These are phyloP conservation scores for Ptychochromis oligacanthus DNA, from an alignment of 2,113 vertebrate species.

Conservation along the genomic window DNA sequence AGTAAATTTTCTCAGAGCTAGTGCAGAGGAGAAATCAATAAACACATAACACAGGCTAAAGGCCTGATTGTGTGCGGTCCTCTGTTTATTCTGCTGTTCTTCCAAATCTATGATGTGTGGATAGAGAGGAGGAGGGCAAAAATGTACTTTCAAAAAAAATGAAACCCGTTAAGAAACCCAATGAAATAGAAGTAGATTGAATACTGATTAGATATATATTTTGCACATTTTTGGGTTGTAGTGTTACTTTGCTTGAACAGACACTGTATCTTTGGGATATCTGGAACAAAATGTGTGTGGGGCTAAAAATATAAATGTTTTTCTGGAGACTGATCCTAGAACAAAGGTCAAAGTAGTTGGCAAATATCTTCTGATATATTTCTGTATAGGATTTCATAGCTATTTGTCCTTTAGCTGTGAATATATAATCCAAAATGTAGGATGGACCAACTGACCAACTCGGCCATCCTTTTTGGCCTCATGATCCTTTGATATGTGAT, in stretches of 20 bases:
- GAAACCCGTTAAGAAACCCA: neutral
- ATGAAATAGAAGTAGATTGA: neutral
- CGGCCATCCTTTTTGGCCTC: accelerated
- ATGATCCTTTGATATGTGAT: neutral
- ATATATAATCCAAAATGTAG: no score
- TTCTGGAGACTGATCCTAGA: no score
- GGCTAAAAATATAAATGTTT: no score
- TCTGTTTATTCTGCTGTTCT: neutral
- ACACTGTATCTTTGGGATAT: no score
- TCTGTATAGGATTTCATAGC: no score
- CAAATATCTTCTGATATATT: no score
- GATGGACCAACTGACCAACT: neutral
- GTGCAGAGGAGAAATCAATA: neutral
- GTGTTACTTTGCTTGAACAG: no score
- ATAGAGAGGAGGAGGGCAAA: neutral
- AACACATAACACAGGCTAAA: neutral
- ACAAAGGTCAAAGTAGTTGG: no score
- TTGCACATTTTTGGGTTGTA: no score
- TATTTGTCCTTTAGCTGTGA: no score
- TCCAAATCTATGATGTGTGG: neutral
- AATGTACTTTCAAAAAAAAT: neutral
- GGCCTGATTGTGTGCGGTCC: neutral
- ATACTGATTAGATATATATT: no score
- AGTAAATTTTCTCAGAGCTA: neutral
- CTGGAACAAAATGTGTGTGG: no score